These are phyloP conservation scores for Phycodurus eques DNA, from an alignment of 2,113 vertebrate species.

Conservation along the genomic window DNA sequence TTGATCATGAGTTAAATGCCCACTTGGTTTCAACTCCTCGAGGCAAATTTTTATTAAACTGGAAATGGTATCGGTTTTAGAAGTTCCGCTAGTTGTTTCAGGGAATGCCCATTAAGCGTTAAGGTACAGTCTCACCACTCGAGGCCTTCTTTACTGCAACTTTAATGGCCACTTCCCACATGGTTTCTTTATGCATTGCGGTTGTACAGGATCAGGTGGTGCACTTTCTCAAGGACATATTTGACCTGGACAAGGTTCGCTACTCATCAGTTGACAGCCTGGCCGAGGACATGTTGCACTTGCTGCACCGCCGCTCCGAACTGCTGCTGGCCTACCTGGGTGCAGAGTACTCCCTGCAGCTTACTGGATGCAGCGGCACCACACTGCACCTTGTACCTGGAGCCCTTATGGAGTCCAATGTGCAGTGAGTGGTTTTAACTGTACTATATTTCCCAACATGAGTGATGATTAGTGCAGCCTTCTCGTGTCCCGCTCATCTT, in stretches of 20 bases:
- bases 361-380: slow-evolving; percentile 53
- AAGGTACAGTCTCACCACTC: no score
- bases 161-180: no score
- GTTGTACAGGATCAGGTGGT: slow-evolving; percentile 86
- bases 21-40: no score
- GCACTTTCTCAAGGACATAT: slow-evolving; percentile 93
- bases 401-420: slow-evolving; percentile 71
- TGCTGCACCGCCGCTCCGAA: slow-evolving; percentile 82
- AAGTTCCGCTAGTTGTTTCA: no score
- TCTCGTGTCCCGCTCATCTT: no score
- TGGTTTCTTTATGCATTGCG: background rate
- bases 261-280: slow-evolving; percentile 83
- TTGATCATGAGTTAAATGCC: no score
- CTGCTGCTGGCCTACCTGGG: slow-evolving; percentile 82
- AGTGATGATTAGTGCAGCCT: background rate
- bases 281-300: slow-evolving; percentile 84
- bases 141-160: no score
- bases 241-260: slow-evolving; percentile 93
- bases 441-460: background rate
- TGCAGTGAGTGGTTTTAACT: slow-evolving; percentile 58
- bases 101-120: no score
- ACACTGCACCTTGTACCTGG: slow-evolving; percentile 55
- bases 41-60: no score
- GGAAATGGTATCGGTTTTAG: no score
- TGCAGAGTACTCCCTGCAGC: slow-evolving; percentile 62